These are phyloP conservation scores for Myotis vivesi DNA, from an alignment of 2,797 vertebrate genomes.

Conservation along the genomic window DNA sequence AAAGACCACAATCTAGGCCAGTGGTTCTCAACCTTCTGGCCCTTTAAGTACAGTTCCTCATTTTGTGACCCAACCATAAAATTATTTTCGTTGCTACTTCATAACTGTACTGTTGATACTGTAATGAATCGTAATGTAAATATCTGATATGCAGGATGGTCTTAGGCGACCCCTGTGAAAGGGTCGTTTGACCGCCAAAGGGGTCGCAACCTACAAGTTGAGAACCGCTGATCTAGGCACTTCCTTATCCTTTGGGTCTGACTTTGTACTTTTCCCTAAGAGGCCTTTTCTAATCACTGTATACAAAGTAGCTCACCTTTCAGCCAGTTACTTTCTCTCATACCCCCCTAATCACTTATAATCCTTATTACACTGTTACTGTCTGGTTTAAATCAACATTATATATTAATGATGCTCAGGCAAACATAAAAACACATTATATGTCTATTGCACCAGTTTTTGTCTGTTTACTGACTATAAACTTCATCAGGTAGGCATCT, in stretches of 20 bases:
- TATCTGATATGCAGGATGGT: too few relatives aligned
- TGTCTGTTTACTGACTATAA: constrained; percentile 9
- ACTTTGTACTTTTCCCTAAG: not conserved
- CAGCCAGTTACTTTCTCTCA: not conserved
- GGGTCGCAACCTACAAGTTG: too few relatives aligned
- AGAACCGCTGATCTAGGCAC: not conserved
- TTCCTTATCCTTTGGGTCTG: not conserved
- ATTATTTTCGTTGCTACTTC: too few relatives aligned
- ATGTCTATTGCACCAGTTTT: not conserved
- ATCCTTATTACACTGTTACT: not conserved
- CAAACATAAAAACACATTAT: constrained; percentile 33
- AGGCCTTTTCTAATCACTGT: constrained; percentile 6
- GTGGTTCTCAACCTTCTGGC: too few relatives aligned
- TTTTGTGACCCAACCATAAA: too few relatives aligned
- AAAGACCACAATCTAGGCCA: not conserved
- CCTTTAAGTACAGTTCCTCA: too few relatives aligned
- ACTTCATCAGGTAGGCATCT: not conserved
- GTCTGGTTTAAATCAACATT: constrained; percentile 18
- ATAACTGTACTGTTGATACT: too few relatives aligned
- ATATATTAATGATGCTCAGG: constrained; percentile 18
- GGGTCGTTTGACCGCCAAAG: too few relatives aligned
- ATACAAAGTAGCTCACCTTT: constrained; percentile 7
- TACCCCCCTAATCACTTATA: not conserved
- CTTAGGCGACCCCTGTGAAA: too few relatives aligned
- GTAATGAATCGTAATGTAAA: too few relatives aligned